Percentiles rank a stretch among this genome's conserved stretches.
Evolutionary conservation across 2,888 invertebrate species (phyloP).

Genomic region (Aporophyla lueneburgensis): DNA sequence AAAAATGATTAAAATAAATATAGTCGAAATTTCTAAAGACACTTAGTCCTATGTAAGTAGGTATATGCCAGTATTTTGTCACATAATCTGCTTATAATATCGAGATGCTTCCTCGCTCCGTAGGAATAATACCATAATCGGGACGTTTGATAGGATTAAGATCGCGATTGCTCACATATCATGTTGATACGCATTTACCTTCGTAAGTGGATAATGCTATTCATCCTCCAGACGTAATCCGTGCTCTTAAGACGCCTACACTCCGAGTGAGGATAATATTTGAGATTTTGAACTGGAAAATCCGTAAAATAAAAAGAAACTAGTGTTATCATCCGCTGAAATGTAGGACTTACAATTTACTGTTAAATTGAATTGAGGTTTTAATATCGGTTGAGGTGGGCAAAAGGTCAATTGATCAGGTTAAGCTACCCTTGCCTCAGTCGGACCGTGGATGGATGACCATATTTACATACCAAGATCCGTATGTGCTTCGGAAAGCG

Average conservation of each 20-base stretch:
- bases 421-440: too few species aligned
- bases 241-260: neutral
- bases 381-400: too few species aligned
- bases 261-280: neutral
- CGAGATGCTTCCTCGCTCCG: slow-evolving; percentile 3
- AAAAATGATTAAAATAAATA: too few species aligned
- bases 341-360: neutral
- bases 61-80: neutral
- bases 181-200: slow-evolving; percentile 25
- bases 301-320: fast-evolving
- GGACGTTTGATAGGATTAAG: slow-evolving; percentile 25
- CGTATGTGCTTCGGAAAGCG: too few species aligned
- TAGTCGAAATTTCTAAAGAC: neutral
- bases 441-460: too few species aligned
- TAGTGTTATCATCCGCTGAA: neutral
- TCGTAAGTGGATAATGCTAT: slow-evolving; percentile 26
- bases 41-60: neutral
- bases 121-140: slow-evolving; percentile 29
- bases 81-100: slow-evolving; percentile 28
- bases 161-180: slow-evolving; percentile 26
- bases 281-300: neutral
- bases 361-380: too few species aligned
- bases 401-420: too few species aligned
- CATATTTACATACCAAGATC: too few species aligned
- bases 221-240: slow-evolving; percentile 17